Evolutionary conservation across 2,113 vertebrate species (phyloP).

Genomic region (Menidia beryllina): DNA sequence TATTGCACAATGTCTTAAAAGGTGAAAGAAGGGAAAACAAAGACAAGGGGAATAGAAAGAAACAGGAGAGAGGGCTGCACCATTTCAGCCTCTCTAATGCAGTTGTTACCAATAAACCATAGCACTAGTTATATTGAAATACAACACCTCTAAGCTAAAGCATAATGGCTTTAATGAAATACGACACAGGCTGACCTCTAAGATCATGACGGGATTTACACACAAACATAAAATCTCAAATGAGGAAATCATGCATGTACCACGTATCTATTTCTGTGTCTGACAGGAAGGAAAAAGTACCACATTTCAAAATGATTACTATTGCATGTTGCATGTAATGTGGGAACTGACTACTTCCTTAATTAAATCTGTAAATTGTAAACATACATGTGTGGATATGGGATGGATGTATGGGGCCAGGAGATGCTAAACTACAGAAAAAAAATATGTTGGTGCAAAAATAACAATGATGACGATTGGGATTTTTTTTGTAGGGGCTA

Average conservation of each 20-base stretch:
- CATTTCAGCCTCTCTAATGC: constrained; percentile 57
- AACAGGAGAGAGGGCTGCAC: constrained; percentile 20
- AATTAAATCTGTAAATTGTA: constrained; percentile 4
- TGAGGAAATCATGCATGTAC: background rate
- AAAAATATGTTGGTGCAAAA: constrained; percentile 35
- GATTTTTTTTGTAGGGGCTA: constrained; percentile 70
- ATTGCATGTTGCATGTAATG: background rate
- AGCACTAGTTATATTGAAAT: constrained; percentile 40
- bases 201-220: constrained; percentile 30
- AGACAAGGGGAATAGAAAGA: constrained; percentile 4
- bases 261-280: background rate
- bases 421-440: constrained; percentile 20
- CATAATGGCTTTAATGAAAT: constrained; percentile 56
- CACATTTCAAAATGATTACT: constrained; percentile 22
- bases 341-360: constrained; percentile 17
- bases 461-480: constrained; percentile 48
- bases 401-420: background rate
- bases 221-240: constrained; percentile 36
- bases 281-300: background rate
- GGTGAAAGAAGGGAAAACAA: constrained; percentile 12
- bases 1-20: constrained; percentile 61
- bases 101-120: constrained; percentile 67
- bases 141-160: constrained; percentile 40
- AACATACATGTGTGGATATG: background rate
- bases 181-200: constrained; percentile 43